Evolutionary conservation across 2,797 vertebrate genomes (phyloP).

Genomic region (Gallinago stenura): DNA sequence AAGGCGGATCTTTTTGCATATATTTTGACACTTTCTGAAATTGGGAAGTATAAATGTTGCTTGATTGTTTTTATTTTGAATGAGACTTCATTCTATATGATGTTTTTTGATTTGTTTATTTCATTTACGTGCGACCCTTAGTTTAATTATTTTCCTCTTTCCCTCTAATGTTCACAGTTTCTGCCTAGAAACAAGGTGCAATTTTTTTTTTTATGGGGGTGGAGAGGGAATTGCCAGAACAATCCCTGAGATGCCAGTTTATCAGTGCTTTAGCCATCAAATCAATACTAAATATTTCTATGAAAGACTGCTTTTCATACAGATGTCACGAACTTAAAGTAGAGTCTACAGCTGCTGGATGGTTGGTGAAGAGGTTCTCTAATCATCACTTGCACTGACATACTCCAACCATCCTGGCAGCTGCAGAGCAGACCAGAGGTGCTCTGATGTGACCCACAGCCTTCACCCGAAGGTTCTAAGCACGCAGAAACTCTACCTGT

Average conservation of each 20-base stretch:
- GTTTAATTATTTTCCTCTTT: neutral
- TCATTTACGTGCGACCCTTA: neutral
- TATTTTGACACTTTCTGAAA: neutral
- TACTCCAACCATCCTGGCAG: neutral
- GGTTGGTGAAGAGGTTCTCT: neutral
- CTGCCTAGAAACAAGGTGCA: neutral
- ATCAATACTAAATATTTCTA: neutral
- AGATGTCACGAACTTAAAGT: neutral
- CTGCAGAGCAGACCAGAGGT: neutral
- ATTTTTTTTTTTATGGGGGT: neutral
- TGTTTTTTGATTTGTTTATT: neutral
- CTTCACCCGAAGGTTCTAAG: neutral
- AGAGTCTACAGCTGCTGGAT: neutral
- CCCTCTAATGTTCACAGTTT: neutral
- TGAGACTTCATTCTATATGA: neutral
- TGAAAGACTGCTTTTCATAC: neutral
- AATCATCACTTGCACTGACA: neutral
- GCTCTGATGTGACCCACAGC: neutral
- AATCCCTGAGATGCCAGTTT: neutral
- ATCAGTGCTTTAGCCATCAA: neutral
- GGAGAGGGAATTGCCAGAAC: neutral
- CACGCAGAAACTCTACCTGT: fast-evolving
- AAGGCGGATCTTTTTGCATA: neutral
- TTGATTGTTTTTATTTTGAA: neutral
- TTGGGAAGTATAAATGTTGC: neutral